A percentile compares a stretch with the other conserved stretches of the same genome.
Conservation (phyloP, 30 jellyfish, hydroid and myxozoan genomes). For the Sanderia malayensis region DNA sequence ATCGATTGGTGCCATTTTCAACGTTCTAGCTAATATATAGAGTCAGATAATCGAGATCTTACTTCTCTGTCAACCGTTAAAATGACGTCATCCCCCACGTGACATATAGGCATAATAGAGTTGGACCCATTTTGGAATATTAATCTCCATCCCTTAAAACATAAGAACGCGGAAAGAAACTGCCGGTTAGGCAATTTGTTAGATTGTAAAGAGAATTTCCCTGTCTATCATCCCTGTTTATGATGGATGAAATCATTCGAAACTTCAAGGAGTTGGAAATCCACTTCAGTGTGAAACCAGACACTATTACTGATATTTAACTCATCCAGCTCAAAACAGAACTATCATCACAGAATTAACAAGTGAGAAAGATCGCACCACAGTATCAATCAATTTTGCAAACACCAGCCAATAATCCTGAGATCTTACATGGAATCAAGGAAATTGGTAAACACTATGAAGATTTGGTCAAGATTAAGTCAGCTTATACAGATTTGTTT, state of each 20-base stretch:
- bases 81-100: too few species aligned
- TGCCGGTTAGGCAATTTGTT: too few species aligned
- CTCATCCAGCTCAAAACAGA: constrained; percentile 20
- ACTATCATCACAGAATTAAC: constrained; percentile 8
- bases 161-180: too few species aligned
- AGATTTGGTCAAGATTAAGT: constrained; percentile 6
- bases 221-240: constrained; percentile 9
- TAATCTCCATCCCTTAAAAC: too few species aligned
- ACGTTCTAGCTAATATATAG: too few species aligned
- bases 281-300: constrained; percentile 2
- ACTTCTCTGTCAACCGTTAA: too few species aligned
- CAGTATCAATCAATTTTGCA: constrained; percentile 9
- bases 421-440: neutral
- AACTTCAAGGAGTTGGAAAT: neutral
- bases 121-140: too few species aligned
- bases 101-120: too few species aligned
- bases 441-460: constrained; percentile 15
- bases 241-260: neutral
- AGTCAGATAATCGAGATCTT: too few species aligned
- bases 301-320: constrained; percentile 10
- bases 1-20: too few species aligned
- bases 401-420: constrained; percentile 1
- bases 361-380: constrained; percentile 6
- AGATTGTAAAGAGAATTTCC: too few species aligned
- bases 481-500: constrained; percentile 13